These are phyloP conservation scores for Malachius bipustulatus DNA, from an alignment of 2,888 invertebrate species.

Conservation along the genomic window DNA sequence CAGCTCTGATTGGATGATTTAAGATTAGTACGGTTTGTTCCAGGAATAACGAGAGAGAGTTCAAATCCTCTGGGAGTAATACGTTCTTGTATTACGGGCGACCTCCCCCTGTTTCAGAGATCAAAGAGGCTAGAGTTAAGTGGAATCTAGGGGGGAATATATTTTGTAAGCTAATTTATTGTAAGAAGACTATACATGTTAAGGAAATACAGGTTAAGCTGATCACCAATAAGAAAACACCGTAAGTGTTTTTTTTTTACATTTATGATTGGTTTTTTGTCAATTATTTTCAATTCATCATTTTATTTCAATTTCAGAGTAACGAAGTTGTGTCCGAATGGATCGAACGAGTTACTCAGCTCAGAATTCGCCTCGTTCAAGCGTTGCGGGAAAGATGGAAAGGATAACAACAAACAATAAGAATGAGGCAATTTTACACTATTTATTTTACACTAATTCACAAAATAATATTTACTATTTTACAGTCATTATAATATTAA, in stretches of 20 bases:
- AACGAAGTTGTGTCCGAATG: slow-evolving; percentile 10
- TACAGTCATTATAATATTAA: slow-evolving; percentile 32
- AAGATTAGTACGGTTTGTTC: no score
- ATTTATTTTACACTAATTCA: slow-evolving; percentile 36
- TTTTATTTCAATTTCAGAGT: no score
- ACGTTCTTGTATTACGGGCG: slow-evolving; percentile 28
- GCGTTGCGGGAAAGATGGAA: not conserved
- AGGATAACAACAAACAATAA: slow-evolving; percentile 11
- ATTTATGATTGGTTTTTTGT: no score
- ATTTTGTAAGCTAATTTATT: slow-evolving; percentile 26
- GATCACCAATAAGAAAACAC: slow-evolving; percentile 16
- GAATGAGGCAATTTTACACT: slow-evolving; percentile 29
- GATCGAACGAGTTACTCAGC: slow-evolving; percentile 23
- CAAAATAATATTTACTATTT: slow-evolving; percentile 34
- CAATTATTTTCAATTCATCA: no score
- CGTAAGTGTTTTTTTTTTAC: slow-evolving; percentile 28
- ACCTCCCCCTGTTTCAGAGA: slow-evolving; percentile 24
- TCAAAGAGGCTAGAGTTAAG: slow-evolving; percentile 28
- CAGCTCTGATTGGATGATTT: no score
- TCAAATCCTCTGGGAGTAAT: no score
- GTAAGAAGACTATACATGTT: slow-evolving; percentile 24
- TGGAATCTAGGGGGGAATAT: slow-evolving; percentile 27
- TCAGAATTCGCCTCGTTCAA: slow-evolving; percentile 25
- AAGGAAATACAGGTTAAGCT: slow-evolving; percentile 22
- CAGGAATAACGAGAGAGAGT: no score